These are phyloP conservation scores for Triplophysa dalaica DNA, from an alignment of 2,113 vertebrate genomes.

Conservation along the genomic window DNA sequence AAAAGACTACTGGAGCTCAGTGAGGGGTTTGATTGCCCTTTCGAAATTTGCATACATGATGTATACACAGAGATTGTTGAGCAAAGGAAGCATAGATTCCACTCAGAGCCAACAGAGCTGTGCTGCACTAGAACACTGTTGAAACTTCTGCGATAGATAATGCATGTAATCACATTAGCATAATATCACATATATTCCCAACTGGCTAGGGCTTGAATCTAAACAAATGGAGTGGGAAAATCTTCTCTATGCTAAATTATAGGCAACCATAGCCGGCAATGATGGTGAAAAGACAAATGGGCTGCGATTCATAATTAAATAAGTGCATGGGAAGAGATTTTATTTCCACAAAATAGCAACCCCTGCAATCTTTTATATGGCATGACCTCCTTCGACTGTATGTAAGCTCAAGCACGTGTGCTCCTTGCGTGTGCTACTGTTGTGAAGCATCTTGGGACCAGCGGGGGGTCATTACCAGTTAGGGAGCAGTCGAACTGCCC, in stretches of 20 bases:
- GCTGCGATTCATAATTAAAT: constrained; percentile 36
- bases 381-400: constrained; percentile 16
- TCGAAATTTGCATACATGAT: background rate
- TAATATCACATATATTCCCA: background rate
- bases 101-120: too few species aligned
- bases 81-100: background rate
- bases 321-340: constrained; percentile 20
- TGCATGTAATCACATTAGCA: constrained; percentile 3
- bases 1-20: constrained; percentile 12
- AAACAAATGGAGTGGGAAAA: constrained; percentile 13
- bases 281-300: constrained; percentile 26
- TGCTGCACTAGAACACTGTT: background rate
- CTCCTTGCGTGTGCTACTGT: constrained; percentile 12
- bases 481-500: background rate
- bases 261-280: background rate
- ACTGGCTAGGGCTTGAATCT: constrained; percentile 20
- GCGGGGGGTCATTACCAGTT: constrained; percentile 28
- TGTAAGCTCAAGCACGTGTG: constrained; percentile 19
- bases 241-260: background rate
- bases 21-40: constrained; percentile 4
- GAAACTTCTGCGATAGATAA: background rate
- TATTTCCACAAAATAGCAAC: constrained; percentile 21
- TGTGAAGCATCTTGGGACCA: constrained; percentile 20
- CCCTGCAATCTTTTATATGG: constrained; percentile 12
- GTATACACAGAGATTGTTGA: background rate